phyloP scores from a whole-genome alignment of 1,140 invertebrate species.

The Drosophila burlai region DNA sequence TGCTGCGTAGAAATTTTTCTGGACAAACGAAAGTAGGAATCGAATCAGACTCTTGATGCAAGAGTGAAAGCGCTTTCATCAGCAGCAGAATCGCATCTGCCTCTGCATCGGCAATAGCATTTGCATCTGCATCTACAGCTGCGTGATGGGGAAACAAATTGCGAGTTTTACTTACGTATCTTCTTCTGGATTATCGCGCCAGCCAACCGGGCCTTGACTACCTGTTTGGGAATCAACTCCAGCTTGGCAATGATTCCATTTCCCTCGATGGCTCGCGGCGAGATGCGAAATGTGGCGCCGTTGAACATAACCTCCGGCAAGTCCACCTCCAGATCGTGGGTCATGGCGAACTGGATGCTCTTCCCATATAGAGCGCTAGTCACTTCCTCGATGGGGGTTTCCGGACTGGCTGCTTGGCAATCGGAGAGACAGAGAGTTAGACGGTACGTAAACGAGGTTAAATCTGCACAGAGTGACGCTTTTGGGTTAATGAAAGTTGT shows the following conservation, averaged over 20 bases:
- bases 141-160: constrained; percentile 15
- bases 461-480: constrained; percentile 49
- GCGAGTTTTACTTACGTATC: constrained; percentile 88
- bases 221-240: constrained; percentile 87
- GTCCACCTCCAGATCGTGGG: constrained; percentile 90
- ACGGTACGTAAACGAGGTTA: constrained; percentile 8
- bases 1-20: constrained; percentile 92
- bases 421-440: not conserved
- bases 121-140: constrained; percentile 11
- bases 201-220: constrained; percentile 81
- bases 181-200: constrained; percentile 90
- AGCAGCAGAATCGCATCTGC: constrained; percentile 27
- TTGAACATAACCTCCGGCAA: constrained; percentile 90
- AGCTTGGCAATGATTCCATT: constrained; percentile 90
- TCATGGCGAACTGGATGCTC: constrained; percentile 90
- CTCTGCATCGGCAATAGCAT: constrained; percentile 7
- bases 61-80: constrained; percentile 64
- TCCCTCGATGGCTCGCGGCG: constrained; percentile 89
- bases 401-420: constrained; percentile 44
- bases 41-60: constrained; percentile 47
- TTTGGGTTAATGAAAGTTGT: constrained; percentile 71
- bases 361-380: constrained; percentile 89
- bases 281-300: constrained; percentile 89
- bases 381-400: constrained; percentile 89
- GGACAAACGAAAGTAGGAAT: constrained; percentile 70